Conservation (phyloP, 2,888 invertebrate species). For the Heteropelma amictum region DNA sequence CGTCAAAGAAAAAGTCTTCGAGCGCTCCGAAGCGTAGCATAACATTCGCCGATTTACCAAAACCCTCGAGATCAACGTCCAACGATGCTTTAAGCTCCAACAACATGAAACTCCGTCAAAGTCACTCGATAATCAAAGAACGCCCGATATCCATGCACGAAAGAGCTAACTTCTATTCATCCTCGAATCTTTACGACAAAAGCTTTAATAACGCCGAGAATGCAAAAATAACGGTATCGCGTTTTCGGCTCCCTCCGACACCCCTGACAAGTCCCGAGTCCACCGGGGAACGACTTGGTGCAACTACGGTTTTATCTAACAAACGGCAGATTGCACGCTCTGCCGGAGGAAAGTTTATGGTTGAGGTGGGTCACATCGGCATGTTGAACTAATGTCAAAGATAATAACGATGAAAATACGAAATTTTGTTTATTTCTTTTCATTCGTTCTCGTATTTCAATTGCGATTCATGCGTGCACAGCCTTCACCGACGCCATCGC, state of each 20-base stretch:
- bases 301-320: constrained; percentile 67
- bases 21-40: constrained; percentile 68
- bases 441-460: no score
- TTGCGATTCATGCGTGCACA: constrained; percentile 58
- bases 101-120: constrained; percentile 49
- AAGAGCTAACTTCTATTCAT: constrained; percentile 53
- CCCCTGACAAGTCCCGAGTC: constrained; percentile 72
- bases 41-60: constrained; percentile 68
- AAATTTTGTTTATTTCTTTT: constrained; percentile 4
- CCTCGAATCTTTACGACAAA: constrained; percentile 56
- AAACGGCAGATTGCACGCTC: constrained; percentile 77
- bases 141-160: constrained; percentile 60
- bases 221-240: constrained; percentile 58
- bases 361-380: constrained; percentile 75
- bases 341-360: constrained; percentile 72
- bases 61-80: constrained; percentile 58
- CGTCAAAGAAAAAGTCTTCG: constrained; percentile 61
- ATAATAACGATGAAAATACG: not conserved
- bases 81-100: constrained; percentile 43
- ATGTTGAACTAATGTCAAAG: constrained; percentile 61
- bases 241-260: constrained; percentile 73
- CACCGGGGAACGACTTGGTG: constrained; percentile 62
- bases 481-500: constrained; percentile 82
- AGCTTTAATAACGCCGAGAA: constrained; percentile 36
- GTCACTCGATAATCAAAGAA: constrained; percentile 53